phyloP scores from a whole-genome alignment of 2,888 invertebrate genomes.

The Melieria omissa region DNA sequence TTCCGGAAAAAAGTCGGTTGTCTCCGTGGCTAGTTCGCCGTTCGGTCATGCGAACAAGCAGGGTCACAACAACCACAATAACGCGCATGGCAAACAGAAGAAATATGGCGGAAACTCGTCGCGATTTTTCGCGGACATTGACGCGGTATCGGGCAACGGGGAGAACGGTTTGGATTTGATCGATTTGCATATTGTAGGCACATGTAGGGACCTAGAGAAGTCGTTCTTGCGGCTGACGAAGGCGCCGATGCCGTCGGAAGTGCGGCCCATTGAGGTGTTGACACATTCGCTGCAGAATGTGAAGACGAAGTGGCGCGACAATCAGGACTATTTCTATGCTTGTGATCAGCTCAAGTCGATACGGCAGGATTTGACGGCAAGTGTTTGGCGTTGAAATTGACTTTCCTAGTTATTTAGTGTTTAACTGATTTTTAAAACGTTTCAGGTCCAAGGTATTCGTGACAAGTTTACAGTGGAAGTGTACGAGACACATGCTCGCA shows the following conservation, averaged over 20 bases:
- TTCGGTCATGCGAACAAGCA: constrained; percentile 44
- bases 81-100: constrained; percentile 33
- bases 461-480: constrained; percentile 96
- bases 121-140: constrained; percentile 7
- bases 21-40: constrained; percentile 59
- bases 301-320: constrained; percentile 88
- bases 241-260: constrained; percentile 92
- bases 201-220: constrained; percentile 94
- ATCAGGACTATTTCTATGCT: constrained; percentile 94
- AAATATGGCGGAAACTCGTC: constrained; percentile 26
- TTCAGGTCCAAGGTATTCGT: constrained; percentile 92
- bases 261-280: constrained; percentile 90
- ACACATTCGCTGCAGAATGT: constrained; percentile 88
- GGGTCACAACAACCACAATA: constrained; percentile 20
- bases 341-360: constrained; percentile 99
- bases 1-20: constrained; percentile 57
- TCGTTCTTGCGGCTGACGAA: constrained; percentile 94
- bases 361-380: constrained; percentile 96
- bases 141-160: constrained; percentile 56
- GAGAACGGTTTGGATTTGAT: constrained; percentile 83
- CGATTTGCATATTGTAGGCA: constrained; percentile 92
- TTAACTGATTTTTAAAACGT: constrained; percentile 15
- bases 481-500: constrained; percentile 98
- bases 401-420: neutral
- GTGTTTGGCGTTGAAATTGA: constrained; percentile 51